A percentile compares a stretch with the other conserved stretches of the same genome.
phyloP scores from a whole-genome alignment of 2,113 vertebrate genomes.

The Percopsis transmontana region DNA sequence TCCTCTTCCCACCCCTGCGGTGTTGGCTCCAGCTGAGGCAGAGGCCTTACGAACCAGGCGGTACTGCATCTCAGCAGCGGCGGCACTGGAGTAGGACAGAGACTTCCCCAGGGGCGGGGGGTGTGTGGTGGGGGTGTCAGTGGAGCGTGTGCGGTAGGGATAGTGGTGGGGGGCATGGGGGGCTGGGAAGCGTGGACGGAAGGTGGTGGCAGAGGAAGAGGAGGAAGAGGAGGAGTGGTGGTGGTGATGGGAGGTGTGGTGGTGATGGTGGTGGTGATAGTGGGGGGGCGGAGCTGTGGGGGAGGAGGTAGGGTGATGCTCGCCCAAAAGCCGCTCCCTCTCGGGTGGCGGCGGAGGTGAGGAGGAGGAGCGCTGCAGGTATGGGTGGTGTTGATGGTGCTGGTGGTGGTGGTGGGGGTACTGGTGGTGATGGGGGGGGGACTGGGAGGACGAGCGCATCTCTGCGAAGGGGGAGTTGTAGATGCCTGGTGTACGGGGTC shows the following conservation, averaged over 20 bases:
- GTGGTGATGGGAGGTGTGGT: conserved; percentile 59
- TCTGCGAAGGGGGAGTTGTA: conserved; percentile 90
- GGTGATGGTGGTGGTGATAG: conserved; percentile 71
- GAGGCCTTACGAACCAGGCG: conserved; percentile 79
- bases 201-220: conserved; percentile 44
- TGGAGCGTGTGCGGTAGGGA: conserved; percentile 83
- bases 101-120: conserved; percentile 87
- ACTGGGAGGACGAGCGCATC: conserved; percentile 74
- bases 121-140: conserved; percentile 78
- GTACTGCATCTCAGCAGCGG: conserved; percentile 83
- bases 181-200: conserved; percentile 55
- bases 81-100: conserved; percentile 87
- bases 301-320: conserved; percentile 40
- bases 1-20: conserved; percentile 58
- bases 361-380: conserved; percentile 75
- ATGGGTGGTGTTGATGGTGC: conserved; percentile 47
- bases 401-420: conserved; percentile 51
- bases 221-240: conserved; percentile 51
- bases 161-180: conserved; percentile 47
- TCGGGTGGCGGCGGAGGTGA: conserved; percentile 64
- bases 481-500: conserved; percentile 72
- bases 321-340: conserved; percentile 66
- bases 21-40: conserved; percentile 67
- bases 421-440: conserved; percentile 63
- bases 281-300: conserved; percentile 35